Evolutionary conservation across 2,113 vertebrate species (phyloP).

Genomic region (Lophius piscatorius): DNA sequence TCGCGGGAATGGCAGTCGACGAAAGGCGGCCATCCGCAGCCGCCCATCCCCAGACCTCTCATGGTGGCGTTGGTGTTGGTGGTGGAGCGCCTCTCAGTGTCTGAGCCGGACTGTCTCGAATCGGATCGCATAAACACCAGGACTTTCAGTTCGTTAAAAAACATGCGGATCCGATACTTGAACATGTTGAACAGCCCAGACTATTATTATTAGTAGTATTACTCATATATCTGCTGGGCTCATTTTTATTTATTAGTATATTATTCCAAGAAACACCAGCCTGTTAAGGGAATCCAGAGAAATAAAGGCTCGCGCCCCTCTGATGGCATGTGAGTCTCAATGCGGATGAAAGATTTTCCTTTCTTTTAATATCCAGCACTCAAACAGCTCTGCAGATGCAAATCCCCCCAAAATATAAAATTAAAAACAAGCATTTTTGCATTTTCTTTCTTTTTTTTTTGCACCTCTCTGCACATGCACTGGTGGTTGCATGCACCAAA

Average conservation of each 20-base stretch:
- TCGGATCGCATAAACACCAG: conserved; percentile 92
- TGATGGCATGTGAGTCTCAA: conserved; percentile 77
- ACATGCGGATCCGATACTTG: conserved; percentile 97
- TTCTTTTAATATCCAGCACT: conserved; percentile 60
- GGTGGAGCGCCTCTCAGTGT: conserved; percentile 76
- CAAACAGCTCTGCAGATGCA: conserved; percentile 48
- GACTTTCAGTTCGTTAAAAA: conserved; percentile 96
- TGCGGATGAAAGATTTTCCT: conserved; percentile 73
- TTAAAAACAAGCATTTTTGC: conserved; percentile 16
- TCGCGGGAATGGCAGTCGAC: conserved; percentile 83
- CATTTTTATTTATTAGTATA: too few relatives aligned
- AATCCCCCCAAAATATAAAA: conserved; percentile 30
- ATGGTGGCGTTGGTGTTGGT: conserved; percentile 76
- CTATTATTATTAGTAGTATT: conserved; percentile 30
- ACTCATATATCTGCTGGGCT: neutral
- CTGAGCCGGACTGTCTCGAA: conserved; percentile 85
- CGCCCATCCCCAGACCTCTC: conserved; percentile 86
- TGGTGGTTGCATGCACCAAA: too few relatives aligned
- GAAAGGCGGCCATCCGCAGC: conserved; percentile 90
- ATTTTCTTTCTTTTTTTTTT: conserved; percentile 39
- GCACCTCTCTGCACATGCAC: neutral
- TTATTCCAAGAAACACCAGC: too few relatives aligned
- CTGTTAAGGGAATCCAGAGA: conserved; percentile 29
- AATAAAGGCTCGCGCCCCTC: conserved; percentile 52
- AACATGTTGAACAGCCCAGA: conserved; percentile 84